phyloP scores from a whole-genome alignment of 2,797 vertebrate genomes.

The Pelochelys cantorii region DNA sequence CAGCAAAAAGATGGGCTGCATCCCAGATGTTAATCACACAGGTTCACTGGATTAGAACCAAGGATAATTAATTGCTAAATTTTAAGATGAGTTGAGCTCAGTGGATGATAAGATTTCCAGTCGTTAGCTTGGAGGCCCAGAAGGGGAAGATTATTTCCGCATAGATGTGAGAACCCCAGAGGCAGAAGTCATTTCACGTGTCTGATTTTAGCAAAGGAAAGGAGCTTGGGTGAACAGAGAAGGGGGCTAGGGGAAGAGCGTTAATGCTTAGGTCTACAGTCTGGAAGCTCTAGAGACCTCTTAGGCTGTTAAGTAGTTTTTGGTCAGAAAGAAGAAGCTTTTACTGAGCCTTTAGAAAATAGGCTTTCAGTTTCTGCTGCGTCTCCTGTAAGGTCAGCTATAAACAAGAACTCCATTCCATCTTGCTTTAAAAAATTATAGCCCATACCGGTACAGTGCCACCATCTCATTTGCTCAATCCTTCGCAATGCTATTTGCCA shows the following conservation, averaged over 20 bases:
- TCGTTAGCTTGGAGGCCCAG: conserved; percentile 55
- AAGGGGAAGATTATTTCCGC: conserved; percentile 71
- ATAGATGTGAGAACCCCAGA: conserved; percentile 45
- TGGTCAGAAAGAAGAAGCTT: conserved; percentile 20
- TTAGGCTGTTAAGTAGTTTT: conserved; percentile 35
- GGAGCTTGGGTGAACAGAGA: conserved; percentile 29
- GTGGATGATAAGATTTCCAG: conserved; percentile 75
- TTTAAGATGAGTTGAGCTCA: conserved; percentile 77
- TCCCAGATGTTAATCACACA: conserved; percentile 79
- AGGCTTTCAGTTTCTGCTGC: background rate
- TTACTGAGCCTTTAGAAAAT: conserved; percentile 44
- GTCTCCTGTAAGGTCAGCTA: conserved; percentile 51
- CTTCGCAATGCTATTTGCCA: conserved; percentile 35
- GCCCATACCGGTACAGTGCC: conserved; percentile 39
- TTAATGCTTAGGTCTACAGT: conserved; percentile 15
- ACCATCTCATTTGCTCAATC: conserved; percentile 50
- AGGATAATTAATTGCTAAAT: conserved; percentile 82
- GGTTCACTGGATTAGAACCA: conserved; percentile 80
- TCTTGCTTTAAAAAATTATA: conserved; percentile 18
- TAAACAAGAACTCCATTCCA: conserved; percentile 46
- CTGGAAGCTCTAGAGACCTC: conserved; percentile 30
- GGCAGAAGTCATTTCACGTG: conserved; percentile 63
- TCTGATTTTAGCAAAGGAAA: conserved; percentile 58
- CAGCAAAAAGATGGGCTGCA: conserved; percentile 77
- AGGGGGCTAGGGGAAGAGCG: conserved; percentile 30